Conservation (phyloP, 2,797 vertebrate genomes). For the Macropus fuliginosus region DNA sequence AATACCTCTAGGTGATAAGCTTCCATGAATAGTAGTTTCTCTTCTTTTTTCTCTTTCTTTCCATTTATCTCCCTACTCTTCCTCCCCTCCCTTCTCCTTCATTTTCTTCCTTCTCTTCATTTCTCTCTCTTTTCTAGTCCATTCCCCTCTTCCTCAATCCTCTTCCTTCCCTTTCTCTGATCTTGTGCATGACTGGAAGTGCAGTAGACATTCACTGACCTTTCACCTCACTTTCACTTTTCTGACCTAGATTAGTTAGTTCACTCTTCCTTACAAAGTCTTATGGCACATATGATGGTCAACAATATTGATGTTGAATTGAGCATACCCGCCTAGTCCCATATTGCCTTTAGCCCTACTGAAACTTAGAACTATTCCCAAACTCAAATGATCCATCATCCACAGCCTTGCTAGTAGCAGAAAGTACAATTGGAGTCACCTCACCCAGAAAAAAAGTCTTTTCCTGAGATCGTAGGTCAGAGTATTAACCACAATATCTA, state of each 20-base stretch:
- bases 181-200: neutral
- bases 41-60: no score
- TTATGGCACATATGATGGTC: neutral
- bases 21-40: no score
- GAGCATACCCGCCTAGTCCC: neutral
- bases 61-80: neutral
- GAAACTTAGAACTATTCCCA: neutral
- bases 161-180: neutral
- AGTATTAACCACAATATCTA: neutral
- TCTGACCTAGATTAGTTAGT: neutral
- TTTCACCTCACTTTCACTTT: neutral
- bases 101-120: neutral
- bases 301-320: neutral
- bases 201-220: neutral
- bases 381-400: no score
- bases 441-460: neutral
- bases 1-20: no score
- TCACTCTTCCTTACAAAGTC: neutral
- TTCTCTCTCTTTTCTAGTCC: no score
- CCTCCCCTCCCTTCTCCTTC: neutral
- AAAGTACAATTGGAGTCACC: neutral
- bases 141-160: no score
- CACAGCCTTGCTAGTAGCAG: neutral
- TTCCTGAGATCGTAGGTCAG: neutral
- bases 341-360: neutral